Base-by-base conservation (phyloP, 2,797 vertebrate species). In the Sebastes jordani region DNA sequence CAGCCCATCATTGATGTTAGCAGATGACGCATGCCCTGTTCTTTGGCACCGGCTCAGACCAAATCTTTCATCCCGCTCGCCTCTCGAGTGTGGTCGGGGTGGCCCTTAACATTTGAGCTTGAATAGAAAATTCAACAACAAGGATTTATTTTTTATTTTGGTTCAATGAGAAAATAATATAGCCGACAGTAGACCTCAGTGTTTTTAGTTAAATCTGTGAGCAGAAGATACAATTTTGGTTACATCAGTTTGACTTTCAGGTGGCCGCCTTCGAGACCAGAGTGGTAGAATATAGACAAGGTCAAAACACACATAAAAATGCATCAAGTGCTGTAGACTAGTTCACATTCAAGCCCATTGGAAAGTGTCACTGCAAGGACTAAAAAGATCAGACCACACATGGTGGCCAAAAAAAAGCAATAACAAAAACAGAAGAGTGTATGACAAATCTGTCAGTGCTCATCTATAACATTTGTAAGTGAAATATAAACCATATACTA, bases 1-100 rank as follows among this genome's bases (percentile, higher is more conserved):
- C 91, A 91, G 90, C 86, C 84, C 91, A 86, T 93, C 89, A 93
- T 91, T 93, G 92, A 94, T 94, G 94, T 95, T 91, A 88, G 90
- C 83, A 87, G 90, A 95, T 95, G 95, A 95, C 92, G 91, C 93
- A 95, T 94, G 88, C 82, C 88, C 87, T 81, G 85, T 87, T 90
- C 92, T 82, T 91, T 94, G 94, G 95, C 93, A 88, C 61, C 20
- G 82, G 71, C 86, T 92, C 91, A 92, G 91, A 83, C 80, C 90
- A 89, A 89, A 93, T 93, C 87, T 89, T 93, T 94, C 85, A 91
- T 91, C 91, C 81, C 84, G 80, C 86, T 80, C 52, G 76, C 84
- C 78, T 92, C 91, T 89, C 83, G 32, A 88, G 86, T 88, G 85
- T 71, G 88, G 86, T 89, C 81, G 69, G 85, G 86, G 86, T 92